Base-by-base conservation (phyloP, 2,888 invertebrate species). In the Helobdella robusta region DNA sequence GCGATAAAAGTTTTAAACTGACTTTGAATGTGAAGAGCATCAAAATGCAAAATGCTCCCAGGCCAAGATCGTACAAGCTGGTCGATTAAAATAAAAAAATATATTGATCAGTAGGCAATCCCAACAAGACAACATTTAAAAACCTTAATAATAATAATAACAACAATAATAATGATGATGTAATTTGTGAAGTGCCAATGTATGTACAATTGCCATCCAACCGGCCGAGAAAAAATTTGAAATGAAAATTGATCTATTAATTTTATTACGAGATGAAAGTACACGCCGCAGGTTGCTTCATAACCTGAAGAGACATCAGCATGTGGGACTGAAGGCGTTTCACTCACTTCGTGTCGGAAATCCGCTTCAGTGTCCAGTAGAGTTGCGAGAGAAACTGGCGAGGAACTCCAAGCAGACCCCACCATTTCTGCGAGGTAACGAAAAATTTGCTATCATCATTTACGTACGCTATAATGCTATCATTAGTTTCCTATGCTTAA, bases 281-380 rank as follows among this genome's bases (percentile, higher is more conserved):
- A 60, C 60, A 60, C 4, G n/a, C n/a, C n/a, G n/a, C n/a, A n/a
- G n/a, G n/a, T n/a, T n/a, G n/a, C n/a, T n/a, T n/a, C n/a, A n/a
- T n/a, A n/a, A n/a, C n/a, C n/a, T n/a, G n/a, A n/a, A n/a, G n/a
- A n/a, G n/a, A n/a, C n/a, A n/a, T n/a, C n/a, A n/a, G n/a, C n/a
- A n/a, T n/a, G n/a, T n/a, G n/a, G n/a, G n/a, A n/a, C n/a, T n/a
- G n/a, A n/a, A n/a, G n/a, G n/a, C n/a, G n/a, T n/a, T n/a, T n/a
- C n/a, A n/a, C n/a, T 36, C 36, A 65, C 65, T 59, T 65, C 4
- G 65, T 65, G 30, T 65, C 65, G 23, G 65, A 44, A 34, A 65
- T 40, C 23, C 28, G 59, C 15, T 65, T 65, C 0, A 65, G 34
- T 28, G 65, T 30, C 65, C 65, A 65, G 28, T 59, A 65, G 32